These are phyloP conservation scores for Amphipyra berbera DNA, from an alignment of 2,888 invertebrate species.

Conservation along the genomic window DNA sequence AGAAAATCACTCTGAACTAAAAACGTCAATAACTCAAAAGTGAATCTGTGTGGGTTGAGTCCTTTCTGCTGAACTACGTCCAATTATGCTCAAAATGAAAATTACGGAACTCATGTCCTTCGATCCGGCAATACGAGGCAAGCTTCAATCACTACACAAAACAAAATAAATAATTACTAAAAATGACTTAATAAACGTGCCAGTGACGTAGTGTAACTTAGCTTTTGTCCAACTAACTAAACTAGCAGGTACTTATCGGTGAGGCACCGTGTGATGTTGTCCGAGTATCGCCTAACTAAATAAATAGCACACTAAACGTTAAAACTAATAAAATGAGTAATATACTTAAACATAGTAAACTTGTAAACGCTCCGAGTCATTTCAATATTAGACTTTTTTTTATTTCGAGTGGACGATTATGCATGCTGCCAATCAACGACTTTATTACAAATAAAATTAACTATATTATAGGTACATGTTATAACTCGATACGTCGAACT, in stretches of 20 bases:
- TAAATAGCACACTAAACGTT: conserved; percentile 58
- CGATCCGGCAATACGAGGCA: conserved; percentile 21
- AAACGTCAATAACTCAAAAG: too few species aligned
- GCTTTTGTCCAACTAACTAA: conserved; percentile 58
- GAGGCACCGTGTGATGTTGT: conserved; percentile 81
- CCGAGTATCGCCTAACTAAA: conserved; percentile 47
- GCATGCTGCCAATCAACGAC: conserved; percentile 9
- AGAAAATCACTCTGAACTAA: too few species aligned
- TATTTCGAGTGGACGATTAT: conserved; percentile 17
- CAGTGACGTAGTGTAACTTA: conserved; percentile 30
- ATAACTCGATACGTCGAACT: too few species aligned
- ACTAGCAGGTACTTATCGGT: conserved; percentile 82
- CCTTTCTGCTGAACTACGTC: too few species aligned
- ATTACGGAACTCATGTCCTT: too few species aligned
- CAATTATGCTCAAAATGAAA: too few species aligned
- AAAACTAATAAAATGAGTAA: conserved; percentile 35
- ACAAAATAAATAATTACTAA: conserved; percentile 46
- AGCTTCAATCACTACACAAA: conserved; percentile 43
- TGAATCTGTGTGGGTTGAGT: too few species aligned
- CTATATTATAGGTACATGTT: not conserved
- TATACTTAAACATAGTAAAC: conserved; percentile 28
- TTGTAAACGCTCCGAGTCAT: too few species aligned
- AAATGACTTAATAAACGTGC: conserved; percentile 42
- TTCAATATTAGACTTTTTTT: too few species aligned
- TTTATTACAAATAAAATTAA: conserved; percentile 4